Evolutionary conservation across 1,140 invertebrate genomes (phyloP).

Genomic region (Mycetomoellerius zeteki): DNA sequence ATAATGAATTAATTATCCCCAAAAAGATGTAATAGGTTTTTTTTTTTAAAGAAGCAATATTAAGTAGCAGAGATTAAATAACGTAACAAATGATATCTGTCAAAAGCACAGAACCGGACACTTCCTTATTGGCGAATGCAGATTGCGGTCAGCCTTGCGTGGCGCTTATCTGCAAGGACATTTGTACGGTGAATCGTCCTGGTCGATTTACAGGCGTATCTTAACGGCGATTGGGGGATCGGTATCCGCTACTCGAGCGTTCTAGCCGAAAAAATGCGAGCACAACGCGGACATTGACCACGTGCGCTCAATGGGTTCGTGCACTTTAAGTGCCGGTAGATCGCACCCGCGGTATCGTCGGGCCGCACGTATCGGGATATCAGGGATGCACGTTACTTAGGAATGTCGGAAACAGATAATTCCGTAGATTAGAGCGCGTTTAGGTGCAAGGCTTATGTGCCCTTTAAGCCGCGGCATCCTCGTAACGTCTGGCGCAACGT

Average conservation of each 20-base stretch:
- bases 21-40: background rate
- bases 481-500: constrained; percentile 57
- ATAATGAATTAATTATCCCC: background rate
- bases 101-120: background rate
- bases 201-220: constrained; percentile 62
- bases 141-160: constrained; percentile 43
- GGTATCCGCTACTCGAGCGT: constrained; percentile 47
- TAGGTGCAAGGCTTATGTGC: constrained; percentile 63
- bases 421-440: constrained; percentile 69
- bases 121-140: constrained; percentile 51
- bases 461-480: constrained; percentile 60
- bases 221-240: constrained; percentile 61
- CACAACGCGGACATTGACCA: constrained; percentile 55
- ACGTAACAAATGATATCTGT: constrained; percentile 18
- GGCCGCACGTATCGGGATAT: constrained; percentile 40
- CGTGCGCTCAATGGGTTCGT: constrained; percentile 54
- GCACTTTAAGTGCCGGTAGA: constrained; percentile 68
- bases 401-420: constrained; percentile 67
- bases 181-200: constrained; percentile 51
- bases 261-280: constrained; percentile 20
- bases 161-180: constrained; percentile 59
- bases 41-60: background rate
- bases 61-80: background rate
- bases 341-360: constrained; percentile 44
- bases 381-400: constrained; percentile 44